phyloP scores from a whole-genome alignment of 30 jellyfish, hydroid and myxozoan species.

The Hydra vulgaris region DNA sequence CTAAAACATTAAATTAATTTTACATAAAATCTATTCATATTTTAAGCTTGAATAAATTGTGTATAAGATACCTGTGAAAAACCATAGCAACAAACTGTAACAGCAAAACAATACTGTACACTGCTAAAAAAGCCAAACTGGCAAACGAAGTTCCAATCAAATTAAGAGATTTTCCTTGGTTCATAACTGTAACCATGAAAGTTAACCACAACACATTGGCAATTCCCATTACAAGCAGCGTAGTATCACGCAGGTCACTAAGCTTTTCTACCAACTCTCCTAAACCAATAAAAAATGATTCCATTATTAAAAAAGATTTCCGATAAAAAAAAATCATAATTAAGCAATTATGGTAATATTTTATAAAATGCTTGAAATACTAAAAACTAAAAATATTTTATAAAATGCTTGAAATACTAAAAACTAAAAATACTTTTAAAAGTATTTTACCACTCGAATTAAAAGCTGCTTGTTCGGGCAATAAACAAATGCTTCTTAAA shows the following conservation, averaged over 20 bases:
- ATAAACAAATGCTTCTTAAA: constrained; percentile 52
- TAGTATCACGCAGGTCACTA: constrained; percentile 69
- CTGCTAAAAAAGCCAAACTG: constrained; percentile 70
- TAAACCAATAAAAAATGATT: not conserved
- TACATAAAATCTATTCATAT: not conserved
- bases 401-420: not conserved
- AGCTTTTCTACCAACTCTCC: constrained; percentile 73
- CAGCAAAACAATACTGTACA: constrained; percentile 58
- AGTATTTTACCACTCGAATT: constrained; percentile 42
- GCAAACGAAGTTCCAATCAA: constrained; percentile 72
- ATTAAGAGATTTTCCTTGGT: constrained; percentile 54
- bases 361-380: not conserved
- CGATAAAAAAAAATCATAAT: too few relatives aligned
- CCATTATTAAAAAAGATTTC: too few relatives aligned
- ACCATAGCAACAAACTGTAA: constrained; percentile 23
- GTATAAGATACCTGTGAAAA: constrained; percentile 15
- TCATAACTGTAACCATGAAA: constrained; percentile 82
- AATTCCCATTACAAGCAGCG: constrained; percentile 58
- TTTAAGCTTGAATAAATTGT: not conserved
- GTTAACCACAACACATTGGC: constrained; percentile 82
- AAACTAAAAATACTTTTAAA: not conserved
- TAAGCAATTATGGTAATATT: too few relatives aligned
- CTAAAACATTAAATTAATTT: constrained; percentile 15
- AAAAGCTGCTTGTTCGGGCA: constrained; percentile 96
- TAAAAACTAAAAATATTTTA: not conserved